A percentile compares a stretch with the other conserved stretches of the same genome.
These are phyloP conservation scores for Bufotes viridis DNA, from an alignment of 2,797 vertebrate genomes.

Conservation along the genomic window DNA sequence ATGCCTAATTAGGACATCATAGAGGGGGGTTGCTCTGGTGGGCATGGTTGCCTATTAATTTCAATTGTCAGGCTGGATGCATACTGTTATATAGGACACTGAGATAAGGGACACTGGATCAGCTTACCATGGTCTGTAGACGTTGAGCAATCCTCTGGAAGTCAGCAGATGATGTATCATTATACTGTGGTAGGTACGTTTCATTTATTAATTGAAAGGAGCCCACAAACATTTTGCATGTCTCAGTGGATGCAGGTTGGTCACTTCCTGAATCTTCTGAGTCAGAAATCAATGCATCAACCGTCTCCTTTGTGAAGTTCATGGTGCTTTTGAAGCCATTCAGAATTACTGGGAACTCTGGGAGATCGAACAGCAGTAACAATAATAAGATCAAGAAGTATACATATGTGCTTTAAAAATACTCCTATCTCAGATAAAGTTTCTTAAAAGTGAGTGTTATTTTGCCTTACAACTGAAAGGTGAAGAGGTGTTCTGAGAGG, in stretches of 20 bases:
- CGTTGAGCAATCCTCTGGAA: constrained; percentile 25
- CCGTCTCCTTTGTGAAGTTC: constrained; percentile 22
- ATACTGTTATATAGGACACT: too few species aligned
- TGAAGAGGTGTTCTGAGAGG: too few species aligned
- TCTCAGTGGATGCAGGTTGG: neutral
- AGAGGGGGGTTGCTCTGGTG: too few species aligned
- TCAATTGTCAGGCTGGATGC: too few species aligned
- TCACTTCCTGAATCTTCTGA: neutral
- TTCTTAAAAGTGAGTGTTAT: too few species aligned
- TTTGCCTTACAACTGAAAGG: too few species aligned
- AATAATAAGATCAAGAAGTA: neutral
- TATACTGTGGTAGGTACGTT: constrained; percentile 5
- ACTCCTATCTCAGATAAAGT: too few species aligned
- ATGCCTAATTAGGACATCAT: too few species aligned
- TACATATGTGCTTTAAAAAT: neutral
- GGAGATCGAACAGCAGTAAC: neutral
- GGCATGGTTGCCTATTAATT: too few species aligned
- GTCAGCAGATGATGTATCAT: constrained; percentile 2
- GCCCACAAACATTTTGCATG: constrained; percentile 46
- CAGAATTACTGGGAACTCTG: constrained; percentile 44
- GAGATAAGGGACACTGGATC: too few species aligned
- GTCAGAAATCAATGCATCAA: neutral
- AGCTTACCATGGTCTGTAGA: constrained; percentile 35
- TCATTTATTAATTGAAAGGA: constrained; percentile 46
- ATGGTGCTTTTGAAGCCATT: constrained; percentile 42